Conservation (phyloP, 2,888 invertebrate genomes). For the Thalpophila matura region DNA sequence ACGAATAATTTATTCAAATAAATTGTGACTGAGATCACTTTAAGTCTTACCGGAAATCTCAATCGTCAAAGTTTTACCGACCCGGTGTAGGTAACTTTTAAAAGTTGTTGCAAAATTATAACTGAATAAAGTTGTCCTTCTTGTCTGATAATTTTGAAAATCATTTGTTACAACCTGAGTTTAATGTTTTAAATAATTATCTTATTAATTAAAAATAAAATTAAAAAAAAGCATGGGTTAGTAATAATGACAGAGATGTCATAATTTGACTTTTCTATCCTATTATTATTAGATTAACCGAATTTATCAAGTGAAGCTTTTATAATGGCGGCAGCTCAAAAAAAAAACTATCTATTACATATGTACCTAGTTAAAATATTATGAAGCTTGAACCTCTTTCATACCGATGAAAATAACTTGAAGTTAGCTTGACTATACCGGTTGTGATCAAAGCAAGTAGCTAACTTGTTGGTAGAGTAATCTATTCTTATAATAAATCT, state of each 20-base stretch:
- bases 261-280: no score
- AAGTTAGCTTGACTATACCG: background rate
- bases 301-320: no score
- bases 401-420: background rate
- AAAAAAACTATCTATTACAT: no score
- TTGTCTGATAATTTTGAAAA: conserved; percentile 9
- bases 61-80: conserved; percentile 42
- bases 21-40: conserved; percentile 26
- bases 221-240: no score
- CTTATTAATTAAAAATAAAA: no score
- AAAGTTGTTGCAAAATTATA: conserved; percentile 40
- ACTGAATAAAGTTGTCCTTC: conserved; percentile 14
- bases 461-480: conserved; percentile 1
- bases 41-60: conserved; percentile 27
- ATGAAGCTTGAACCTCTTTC: background rate
- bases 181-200: background rate
- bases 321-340: no score
- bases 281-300: no score
- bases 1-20: conserved; percentile 18
- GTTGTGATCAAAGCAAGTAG: conserved; percentile 25
- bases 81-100: conserved; percentile 5
- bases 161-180: background rate
- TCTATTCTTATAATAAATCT: no score
- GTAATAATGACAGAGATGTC: no score
- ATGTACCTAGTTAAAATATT: no score